Evolutionary conservation across 2,113 vertebrate genomes (phyloP).

Genomic region (Sylvietta virens): DNA sequence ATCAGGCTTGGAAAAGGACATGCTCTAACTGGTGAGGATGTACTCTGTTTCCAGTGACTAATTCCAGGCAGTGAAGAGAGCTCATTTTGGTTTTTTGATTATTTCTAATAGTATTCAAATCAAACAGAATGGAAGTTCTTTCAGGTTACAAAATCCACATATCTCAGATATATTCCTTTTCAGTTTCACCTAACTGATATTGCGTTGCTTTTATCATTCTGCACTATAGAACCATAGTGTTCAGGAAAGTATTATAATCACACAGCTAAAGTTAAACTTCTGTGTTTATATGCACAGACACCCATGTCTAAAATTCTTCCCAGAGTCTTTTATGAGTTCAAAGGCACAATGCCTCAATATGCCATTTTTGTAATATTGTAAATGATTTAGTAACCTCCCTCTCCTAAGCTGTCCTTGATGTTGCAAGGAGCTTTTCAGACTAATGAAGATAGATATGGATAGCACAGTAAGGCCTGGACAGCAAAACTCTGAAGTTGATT

Average conservation of each 20-base stretch:
- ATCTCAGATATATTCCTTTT: background rate
- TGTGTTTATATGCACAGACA: background rate
- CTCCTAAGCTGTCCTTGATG: background rate
- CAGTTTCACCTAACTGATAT: background rate
- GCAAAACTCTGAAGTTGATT: background rate
- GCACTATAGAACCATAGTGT: background rate
- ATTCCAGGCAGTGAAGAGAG: background rate
- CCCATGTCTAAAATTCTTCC: background rate
- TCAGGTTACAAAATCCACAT: background rate
- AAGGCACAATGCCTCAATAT: background rate
- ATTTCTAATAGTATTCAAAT: background rate
- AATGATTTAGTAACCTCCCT: background rate
- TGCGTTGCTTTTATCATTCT: background rate
- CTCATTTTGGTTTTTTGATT: accelerated
- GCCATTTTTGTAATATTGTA: background rate
- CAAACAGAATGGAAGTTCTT: background rate
- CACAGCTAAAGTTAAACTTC: background rate
- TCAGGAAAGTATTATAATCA: background rate
- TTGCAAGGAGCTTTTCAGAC: background rate
- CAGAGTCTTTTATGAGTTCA: background rate
- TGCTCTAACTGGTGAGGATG: background rate
- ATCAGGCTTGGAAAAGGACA: background rate
- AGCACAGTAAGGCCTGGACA: background rate
- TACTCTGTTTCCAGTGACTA: background rate
- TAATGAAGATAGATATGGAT: background rate